These are phyloP conservation scores for Euglossa dilemma DNA, from an alignment of 1,140 invertebrate species.

Conservation along the genomic window DNA sequence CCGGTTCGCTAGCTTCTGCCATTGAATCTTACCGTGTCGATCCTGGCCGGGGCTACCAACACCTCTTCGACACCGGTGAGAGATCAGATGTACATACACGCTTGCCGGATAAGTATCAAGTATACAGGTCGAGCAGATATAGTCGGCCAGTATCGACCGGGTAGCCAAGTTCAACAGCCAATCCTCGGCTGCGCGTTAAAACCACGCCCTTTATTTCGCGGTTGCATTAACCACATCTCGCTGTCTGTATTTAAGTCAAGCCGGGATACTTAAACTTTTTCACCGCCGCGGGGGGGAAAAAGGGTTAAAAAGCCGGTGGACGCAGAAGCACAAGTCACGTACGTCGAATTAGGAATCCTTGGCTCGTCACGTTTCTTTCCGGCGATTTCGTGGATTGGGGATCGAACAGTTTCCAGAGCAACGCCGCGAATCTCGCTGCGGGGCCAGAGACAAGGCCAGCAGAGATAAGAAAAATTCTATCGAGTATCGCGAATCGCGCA, in stretches of 20 bases:
- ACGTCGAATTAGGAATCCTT: slow-evolving; percentile 43
- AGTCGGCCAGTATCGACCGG: slow-evolving; percentile 81
- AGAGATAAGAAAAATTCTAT: no score
- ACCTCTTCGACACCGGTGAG: slow-evolving; percentile 51
- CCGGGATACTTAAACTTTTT: slow-evolving; percentile 63
- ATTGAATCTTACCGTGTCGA: slow-evolving; percentile 30
- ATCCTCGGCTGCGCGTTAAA: slow-evolving; percentile 81
- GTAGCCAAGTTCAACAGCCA: slow-evolving; percentile 81
- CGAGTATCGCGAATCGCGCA: not conserved
- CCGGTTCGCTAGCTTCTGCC: slow-evolving; percentile 46
- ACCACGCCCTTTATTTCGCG: slow-evolving; percentile 83
- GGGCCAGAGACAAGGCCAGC: no score
- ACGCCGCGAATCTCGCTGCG: not conserved
- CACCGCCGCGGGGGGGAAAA: not conserved
- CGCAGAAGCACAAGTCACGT: slow-evolving; percentile 26
- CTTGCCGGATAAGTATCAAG: slow-evolving; percentile 78
- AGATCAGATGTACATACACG: slow-evolving; percentile 68
- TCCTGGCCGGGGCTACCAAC: slow-evolving; percentile 52
- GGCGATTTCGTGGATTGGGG: slow-evolving; percentile 17
- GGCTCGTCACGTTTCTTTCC: slow-evolving; percentile 15
- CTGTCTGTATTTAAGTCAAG: slow-evolving; percentile 69
- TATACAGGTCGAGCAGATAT: slow-evolving; percentile 78
- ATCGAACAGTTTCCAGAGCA: slow-evolving; percentile 20
- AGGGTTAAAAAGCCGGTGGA: slow-evolving; percentile 15
- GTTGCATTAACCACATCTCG: slow-evolving; percentile 80